These are phyloP conservation scores for Hycleus cichorii DNA, from an alignment of 1,140 invertebrate genomes.

Conservation along the genomic window DNA sequence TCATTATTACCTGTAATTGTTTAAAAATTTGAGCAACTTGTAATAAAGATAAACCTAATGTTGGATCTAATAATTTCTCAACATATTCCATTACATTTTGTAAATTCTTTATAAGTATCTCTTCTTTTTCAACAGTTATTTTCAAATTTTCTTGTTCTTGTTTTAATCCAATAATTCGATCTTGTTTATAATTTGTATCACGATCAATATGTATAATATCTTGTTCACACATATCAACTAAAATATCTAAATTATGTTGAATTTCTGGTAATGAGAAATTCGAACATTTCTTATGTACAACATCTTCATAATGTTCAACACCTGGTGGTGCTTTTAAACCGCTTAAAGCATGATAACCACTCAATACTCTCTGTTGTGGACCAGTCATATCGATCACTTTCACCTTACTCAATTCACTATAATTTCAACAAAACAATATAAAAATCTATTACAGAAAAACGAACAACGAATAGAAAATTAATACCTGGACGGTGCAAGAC, in stretches of 20 bases:
- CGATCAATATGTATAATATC: conserved; percentile 87
- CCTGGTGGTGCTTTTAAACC: conserved; percentile 51
- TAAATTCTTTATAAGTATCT: conserved; percentile 64
- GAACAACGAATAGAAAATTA: too few relatives aligned
- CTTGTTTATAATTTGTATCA: conserved; percentile 64
- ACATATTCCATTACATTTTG: conserved; percentile 64
- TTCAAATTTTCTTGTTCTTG: conserved; percentile 69
- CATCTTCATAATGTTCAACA: conserved; percentile 54
- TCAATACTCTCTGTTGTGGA: conserved; percentile 85
- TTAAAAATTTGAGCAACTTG: conserved; percentile 68
- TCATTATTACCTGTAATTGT: conserved; percentile 53
- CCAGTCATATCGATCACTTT: conserved; percentile 99
- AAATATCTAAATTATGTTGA: conserved; percentile 82
- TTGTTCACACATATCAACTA: conserved; percentile 91
- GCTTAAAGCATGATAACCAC: conserved; percentile 85
- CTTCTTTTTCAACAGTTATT: conserved; percentile 65
- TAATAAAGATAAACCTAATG: conserved; percentile 56
- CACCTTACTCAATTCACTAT: conserved; percentile 66
- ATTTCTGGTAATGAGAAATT: conserved; percentile 81
- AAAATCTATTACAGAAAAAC: too few relatives aligned
- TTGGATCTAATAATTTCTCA: conserved; percentile 55
- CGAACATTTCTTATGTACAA: conserved; percentile 51
- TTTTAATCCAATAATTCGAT: conserved; percentile 69
- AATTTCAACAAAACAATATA: conserved; percentile 2
- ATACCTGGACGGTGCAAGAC: conserved; percentile 42